Conservation (phyloP, 2,113 vertebrate species). For the Gallinago paraguaiae region DNA sequence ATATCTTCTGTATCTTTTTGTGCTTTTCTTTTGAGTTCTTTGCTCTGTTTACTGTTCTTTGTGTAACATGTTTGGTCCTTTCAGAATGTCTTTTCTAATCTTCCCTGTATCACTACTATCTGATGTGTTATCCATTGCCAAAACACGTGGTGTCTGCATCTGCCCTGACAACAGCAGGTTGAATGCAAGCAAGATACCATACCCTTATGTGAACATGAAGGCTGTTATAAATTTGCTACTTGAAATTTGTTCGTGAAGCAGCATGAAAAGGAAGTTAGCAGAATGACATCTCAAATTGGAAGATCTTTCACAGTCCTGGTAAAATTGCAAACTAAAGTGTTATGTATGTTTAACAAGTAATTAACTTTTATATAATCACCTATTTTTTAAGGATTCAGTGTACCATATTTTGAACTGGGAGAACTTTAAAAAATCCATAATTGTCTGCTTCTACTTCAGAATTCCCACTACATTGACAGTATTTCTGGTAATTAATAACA, state of each 20-base stretch:
- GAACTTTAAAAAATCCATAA: background rate
- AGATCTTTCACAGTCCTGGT: background rate
- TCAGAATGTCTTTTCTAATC: conserved; percentile 47
- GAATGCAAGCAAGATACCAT: conserved; percentile 39
- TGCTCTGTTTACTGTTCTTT: background rate
- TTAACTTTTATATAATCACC: background rate
- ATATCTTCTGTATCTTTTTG: background rate
- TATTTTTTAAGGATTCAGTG: background rate
- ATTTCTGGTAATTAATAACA: background rate
- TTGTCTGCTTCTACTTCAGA: background rate
- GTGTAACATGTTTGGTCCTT: conserved; percentile 20
- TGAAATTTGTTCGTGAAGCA: conserved; percentile 8
- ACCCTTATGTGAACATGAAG: conserved; percentile 35
- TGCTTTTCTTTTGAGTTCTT: background rate
- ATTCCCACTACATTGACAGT: background rate
- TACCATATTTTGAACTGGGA: background rate
- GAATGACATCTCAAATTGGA: background rate
- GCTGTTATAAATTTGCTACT: conserved; percentile 36
- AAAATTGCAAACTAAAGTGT: background rate
- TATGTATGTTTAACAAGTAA: background rate
- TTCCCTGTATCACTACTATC: conserved; percentile 25
- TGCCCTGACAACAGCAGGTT: conserved; percentile 57
- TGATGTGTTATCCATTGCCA: conserved; percentile 48
- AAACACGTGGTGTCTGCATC: conserved; percentile 49
- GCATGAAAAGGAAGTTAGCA: conserved; percentile 15